These are phyloP conservation scores for Echinops telfairi DNA, from an alignment of 2,113 vertebrate genomes.

Conservation along the genomic window DNA sequence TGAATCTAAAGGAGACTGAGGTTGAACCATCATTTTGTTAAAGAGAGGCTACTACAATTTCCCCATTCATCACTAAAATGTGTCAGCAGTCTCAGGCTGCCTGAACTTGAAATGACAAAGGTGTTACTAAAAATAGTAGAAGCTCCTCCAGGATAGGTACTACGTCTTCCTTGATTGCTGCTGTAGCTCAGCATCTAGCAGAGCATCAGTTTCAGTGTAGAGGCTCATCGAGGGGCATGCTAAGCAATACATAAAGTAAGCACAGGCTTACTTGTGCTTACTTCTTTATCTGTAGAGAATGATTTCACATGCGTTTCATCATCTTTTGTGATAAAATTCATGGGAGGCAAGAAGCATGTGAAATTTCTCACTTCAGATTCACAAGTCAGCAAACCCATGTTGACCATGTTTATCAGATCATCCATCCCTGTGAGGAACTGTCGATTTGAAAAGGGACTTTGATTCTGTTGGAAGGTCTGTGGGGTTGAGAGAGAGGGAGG, in stretches of 20 bases:
- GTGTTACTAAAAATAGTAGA: slow-evolving; percentile 51
- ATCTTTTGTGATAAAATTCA: not conserved
- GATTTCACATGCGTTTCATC: not conserved
- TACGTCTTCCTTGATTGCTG: not conserved
- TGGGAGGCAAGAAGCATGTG: no score
- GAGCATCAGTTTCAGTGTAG: not conserved
- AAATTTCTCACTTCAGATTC: no score
- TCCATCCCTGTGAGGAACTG: no score
- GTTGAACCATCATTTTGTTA: not conserved
- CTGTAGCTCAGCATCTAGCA: not conserved
- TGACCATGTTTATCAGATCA: no score
- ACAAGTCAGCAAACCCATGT: no score
- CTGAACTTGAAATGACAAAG: slow-evolving; percentile 48
- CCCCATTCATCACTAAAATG: slow-evolving; percentile 63
- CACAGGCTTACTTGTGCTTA: not conserved
- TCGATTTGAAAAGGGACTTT: no score
- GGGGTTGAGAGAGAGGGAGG: no score
- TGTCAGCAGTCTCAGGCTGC: not conserved
- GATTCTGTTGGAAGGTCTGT: no score
- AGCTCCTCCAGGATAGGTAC: not conserved
- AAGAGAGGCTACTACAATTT: slow-evolving; percentile 45
- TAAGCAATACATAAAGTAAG: not conserved
- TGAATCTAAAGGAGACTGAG: not conserved
- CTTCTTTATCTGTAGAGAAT: not conserved
- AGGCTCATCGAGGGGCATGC: not conserved